Percentiles rank a stretch among this genome's conserved stretches.
These are phyloP conservation scores for Noctua comes DNA, from an alignment of 2,888 invertebrate genomes.

Conservation along the genomic window DNA sequence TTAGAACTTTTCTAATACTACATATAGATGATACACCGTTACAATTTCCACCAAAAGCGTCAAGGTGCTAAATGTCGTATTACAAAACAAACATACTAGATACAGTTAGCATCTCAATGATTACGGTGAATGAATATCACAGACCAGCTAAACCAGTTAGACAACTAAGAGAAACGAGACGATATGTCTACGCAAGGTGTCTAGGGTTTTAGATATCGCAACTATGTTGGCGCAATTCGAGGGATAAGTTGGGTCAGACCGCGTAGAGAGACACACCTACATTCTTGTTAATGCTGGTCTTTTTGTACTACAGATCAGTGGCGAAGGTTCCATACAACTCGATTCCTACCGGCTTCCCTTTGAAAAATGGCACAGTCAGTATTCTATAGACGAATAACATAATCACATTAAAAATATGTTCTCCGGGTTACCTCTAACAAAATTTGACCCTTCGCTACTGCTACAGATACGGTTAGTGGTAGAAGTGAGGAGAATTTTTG, in stretches of 20 bases:
- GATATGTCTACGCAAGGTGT: slow-evolving; percentile 50
- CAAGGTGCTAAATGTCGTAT: slow-evolving; percentile 12
- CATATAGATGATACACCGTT: neutral
- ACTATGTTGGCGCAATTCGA: slow-evolving; percentile 33
- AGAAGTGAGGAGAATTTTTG: neutral
- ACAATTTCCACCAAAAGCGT: neutral
- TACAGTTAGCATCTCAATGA: slow-evolving; percentile 38
- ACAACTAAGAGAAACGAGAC: slow-evolving; percentile 33
- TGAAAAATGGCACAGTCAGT: too few species aligned
- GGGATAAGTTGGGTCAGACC: slow-evolving; percentile 17
- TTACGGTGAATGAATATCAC: slow-evolving; percentile 56
- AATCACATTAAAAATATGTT: too few species aligned
- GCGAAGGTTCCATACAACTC: too few species aligned
- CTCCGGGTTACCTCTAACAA: too few species aligned
- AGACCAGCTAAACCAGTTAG: slow-evolving; percentile 42
- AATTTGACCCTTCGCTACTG: too few species aligned
- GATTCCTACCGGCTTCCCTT: too few species aligned
- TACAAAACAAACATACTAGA: slow-evolving; percentile 33
- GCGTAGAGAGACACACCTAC: slow-evolving; percentile 33
- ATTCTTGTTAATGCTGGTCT: slow-evolving; percentile 8
- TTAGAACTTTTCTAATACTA: neutral
- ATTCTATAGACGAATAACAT: too few species aligned
- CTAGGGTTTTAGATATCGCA: slow-evolving; percentile 54
- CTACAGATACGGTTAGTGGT: slow-evolving; percentile 17
- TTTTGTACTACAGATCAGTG: slow-evolving; percentile 19